Evolutionary conservation across 2,797 vertebrate genomes (phyloP).

Genomic region (Semotilus atromaculatus): DNA sequence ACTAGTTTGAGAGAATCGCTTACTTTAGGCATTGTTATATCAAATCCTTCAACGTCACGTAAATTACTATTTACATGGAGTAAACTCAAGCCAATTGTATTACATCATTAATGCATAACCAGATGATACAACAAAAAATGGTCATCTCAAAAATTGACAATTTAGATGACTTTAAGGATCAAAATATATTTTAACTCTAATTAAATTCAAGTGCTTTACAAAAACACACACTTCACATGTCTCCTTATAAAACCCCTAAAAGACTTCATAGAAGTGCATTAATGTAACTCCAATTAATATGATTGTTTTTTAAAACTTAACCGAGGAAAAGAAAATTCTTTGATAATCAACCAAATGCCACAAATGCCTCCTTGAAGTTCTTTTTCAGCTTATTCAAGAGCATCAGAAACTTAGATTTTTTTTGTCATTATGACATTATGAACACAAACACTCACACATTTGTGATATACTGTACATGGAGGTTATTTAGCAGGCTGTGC

Average conservation of each 20-base stretch:
- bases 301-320: not conserved
- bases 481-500: not conserved
- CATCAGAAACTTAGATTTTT: not conserved
- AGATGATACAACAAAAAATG: not conserved
- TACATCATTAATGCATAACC: not conserved
- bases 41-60: not conserved
- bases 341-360: not conserved
- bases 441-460: not conserved
- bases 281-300: not conserved
- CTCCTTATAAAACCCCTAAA: not conserved
- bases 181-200: not conserved
- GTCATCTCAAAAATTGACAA: not conserved
- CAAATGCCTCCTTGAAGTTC: not conserved
- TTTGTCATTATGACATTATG: not conserved
- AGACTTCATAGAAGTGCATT: not conserved
- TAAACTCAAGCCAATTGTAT: not conserved
- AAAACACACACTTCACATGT: not conserved
- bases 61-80: not conserved
- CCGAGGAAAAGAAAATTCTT: not conserved
- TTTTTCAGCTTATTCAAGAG: not conserved
- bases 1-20: not conserved
- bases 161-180: not conserved
- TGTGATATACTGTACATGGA: not conserved
- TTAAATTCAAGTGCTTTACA: not conserved
- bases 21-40: not conserved